Base-by-base conservation (phyloP, 2,888 invertebrate species). In the Leptothorax acervorum region DNA sequence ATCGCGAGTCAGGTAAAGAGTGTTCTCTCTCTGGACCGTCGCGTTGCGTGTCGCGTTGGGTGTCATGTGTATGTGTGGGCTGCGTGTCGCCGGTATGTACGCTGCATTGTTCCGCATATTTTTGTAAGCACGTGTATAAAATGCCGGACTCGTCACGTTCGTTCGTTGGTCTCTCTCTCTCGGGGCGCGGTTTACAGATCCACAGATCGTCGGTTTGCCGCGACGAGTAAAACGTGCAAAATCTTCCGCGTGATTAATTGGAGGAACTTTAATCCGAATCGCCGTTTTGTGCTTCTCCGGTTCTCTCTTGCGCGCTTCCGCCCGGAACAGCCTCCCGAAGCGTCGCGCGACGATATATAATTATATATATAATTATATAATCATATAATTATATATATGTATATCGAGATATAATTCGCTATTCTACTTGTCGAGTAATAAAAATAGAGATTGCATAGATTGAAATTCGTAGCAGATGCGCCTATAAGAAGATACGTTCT, bases 371-470 rank as follows among this genome's bases (percentile, higher is more conserved):
- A 81, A 82, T 85, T 89, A 84, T 86, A 86, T 35, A 18, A 35
- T 5, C 65, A 78, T 63, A 82, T 57, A 70, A 74, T 39, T 66
- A 82, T 87, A 82, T 84, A 84, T 87, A 83, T 85, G 79, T 74
- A 81, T 90, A 86, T 85, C 84, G 84, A 87, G 86, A 85, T 87
- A 88, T 88, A 89, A 87, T 90, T 82, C 85, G 83, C 88, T 90
- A 90, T 88, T 75, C 89, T 90, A 90, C 85, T 86, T 88, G 89
- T 94, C 91, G 90, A 94, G 94, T 94, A 95, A 94, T 94, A 94
- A 95, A 95, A 95, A 94, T 95, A 94, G 94, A 93, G 93, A 94
- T 94, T 94, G 94, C 94, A 93, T 94, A 93, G 93, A 94, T 93
- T 93, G 93, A 94, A 93, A 94, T 92, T 93, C 93, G 92, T 92